Percentiles rank a stretch among this genome's conserved stretches.
Evolutionary conservation across 2,113 vertebrate species (phyloP).

Genomic region (Geothlypis trichas): DNA sequence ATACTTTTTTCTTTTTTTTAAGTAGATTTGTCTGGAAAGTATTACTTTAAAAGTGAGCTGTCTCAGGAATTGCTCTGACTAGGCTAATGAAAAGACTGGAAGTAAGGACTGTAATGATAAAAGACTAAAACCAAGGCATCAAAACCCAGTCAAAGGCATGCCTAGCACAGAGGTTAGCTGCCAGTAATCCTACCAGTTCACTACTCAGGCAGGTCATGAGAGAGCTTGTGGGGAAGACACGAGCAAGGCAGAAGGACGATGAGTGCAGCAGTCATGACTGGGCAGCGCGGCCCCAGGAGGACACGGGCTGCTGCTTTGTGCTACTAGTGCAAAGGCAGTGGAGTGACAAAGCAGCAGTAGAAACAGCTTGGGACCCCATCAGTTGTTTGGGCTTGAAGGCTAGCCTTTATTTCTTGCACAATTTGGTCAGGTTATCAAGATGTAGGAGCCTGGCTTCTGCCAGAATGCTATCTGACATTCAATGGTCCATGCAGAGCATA

Average conservation of each 20-base stretch:
- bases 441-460: not conserved
- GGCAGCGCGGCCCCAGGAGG: not conserved
- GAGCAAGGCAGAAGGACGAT: not conserved
- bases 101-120: not conserved
- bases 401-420: not conserved
- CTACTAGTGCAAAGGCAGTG: fast-evolving
- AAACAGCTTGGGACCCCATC: not conserved
- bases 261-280: not conserved
- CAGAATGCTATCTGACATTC: not conserved
- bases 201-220: not conserved
- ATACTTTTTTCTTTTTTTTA: not conserved
- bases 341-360: not conserved
- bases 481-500: not conserved
- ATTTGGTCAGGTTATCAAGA: not conserved
- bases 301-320: not conserved
- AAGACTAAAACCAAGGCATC: not conserved
- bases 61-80: not conserved
- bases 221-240: not conserved
- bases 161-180: not conserved
- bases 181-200: not conserved
- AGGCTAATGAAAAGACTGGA: not conserved
- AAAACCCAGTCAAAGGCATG: not conserved
- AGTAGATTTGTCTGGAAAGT: not conserved
- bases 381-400: not conserved
- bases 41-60: not conserved